Conservation (phyloP, 2,113 vertebrate genomes). For the Leucosticte australis region DNA sequence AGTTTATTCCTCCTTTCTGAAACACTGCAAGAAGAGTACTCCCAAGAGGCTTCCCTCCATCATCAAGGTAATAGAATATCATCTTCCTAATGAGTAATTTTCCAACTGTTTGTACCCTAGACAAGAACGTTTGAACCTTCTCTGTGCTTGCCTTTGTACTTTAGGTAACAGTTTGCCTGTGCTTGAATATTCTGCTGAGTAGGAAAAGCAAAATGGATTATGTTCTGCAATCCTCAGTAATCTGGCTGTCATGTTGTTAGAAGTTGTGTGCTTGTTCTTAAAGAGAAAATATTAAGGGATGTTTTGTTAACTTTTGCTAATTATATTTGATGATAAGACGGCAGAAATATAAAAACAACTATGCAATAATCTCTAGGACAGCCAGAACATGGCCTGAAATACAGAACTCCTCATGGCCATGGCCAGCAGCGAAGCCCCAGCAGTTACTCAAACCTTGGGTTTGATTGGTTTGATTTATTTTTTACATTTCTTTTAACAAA, state of each 20-base stretch:
- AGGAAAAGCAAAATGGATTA: not conserved
- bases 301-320: not conserved
- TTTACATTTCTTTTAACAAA: not conserved
- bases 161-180: not conserved
- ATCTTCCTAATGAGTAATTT: not conserved
- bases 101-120: not conserved
- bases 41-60: not conserved
- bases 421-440: not conserved
- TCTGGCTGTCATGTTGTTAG: not conserved
- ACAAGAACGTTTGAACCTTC: not conserved
- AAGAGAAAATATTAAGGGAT: not conserved
- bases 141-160: not conserved
- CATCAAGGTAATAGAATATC: not conserved
- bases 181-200: not conserved
- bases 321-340: not conserved
- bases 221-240: not conserved
- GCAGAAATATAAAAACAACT: not conserved
- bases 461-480: not conserved
- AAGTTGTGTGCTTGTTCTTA: not conserved
- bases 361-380: not conserved
- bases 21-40: not conserved
- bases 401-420: not conserved
- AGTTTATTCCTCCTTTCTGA: not conserved
- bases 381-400: not conserved
- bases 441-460: not conserved